phyloP scores from a whole-genome alignment of 2,888 invertebrate genomes.

The Eurytoma adleriae region DNA sequence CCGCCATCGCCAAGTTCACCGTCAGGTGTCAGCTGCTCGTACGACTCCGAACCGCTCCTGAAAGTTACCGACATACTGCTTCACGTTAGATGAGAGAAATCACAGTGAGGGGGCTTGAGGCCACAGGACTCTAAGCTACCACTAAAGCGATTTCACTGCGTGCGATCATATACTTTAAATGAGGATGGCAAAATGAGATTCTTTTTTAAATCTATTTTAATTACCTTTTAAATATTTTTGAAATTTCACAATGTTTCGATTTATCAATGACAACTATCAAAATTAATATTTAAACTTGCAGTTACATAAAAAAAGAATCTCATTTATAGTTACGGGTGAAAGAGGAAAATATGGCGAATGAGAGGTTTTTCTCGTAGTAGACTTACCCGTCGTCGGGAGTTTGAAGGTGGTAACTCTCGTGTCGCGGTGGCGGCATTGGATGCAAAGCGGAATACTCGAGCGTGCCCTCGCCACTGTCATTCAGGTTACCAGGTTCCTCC shows the following conservation, averaged over 20 bases:
- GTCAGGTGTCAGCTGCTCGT: slow-evolving; percentile 79
- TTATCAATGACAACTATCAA: too few species aligned
- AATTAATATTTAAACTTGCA: too few species aligned
- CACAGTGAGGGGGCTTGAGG: slow-evolving; percentile 25
- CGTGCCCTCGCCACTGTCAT: slow-evolving; percentile 84
- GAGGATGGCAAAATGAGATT: too few species aligned
- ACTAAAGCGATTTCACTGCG: too few species aligned
- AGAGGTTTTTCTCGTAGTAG: slow-evolving; percentile 48
- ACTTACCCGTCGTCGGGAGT: slow-evolving; percentile 78
- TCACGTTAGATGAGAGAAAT: slow-evolving; percentile 70
- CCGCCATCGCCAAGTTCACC: slow-evolving; percentile 73
- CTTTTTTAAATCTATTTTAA: too few species aligned
- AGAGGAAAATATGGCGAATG: not conserved
- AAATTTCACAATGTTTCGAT: too few species aligned
- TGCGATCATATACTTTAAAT: too few species aligned
- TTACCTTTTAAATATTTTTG: too few species aligned
- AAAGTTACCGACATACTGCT: slow-evolving; percentile 76
- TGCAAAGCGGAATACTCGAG: slow-evolving; percentile 79
- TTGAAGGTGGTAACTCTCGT: slow-evolving; percentile 86
- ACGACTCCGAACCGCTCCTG: slow-evolving; percentile 78
- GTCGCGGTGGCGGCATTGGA: slow-evolving; percentile 86
- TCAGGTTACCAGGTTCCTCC: slow-evolving; percentile 82
- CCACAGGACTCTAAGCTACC: too few species aligned
- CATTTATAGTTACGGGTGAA: not conserved
- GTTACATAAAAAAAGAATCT: too few species aligned